These are phyloP conservation scores for Drosophila algonquin DNA, from an alignment of 2,888 invertebrate species.

Conservation along the genomic window DNA sequence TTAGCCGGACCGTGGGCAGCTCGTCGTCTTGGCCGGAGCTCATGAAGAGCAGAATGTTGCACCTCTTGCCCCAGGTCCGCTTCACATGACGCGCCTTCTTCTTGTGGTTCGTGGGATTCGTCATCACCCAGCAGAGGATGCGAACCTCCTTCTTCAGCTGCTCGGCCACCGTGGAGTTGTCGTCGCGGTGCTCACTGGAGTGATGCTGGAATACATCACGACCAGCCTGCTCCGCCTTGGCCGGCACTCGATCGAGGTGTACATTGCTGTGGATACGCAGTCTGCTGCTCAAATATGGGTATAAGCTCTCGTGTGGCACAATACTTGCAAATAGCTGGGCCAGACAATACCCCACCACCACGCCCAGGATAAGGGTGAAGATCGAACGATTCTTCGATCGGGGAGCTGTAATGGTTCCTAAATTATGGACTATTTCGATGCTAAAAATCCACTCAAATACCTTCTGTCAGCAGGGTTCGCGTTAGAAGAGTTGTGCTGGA, in stretches of 20 bases:
- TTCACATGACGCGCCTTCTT: slow-evolving; percentile 95
- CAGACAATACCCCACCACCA: slow-evolving; percentile 68
- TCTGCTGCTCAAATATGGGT: slow-evolving; percentile 23
- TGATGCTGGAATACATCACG: slow-evolving; percentile 25
- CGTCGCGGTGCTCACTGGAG: slow-evolving; percentile 72
- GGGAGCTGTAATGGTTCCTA: slow-evolving; percentile 18
- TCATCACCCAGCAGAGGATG: slow-evolving; percentile 98
- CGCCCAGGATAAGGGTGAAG: slow-evolving; percentile 61
- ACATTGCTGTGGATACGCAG: background rate
- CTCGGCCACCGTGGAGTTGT: slow-evolving; percentile 88
- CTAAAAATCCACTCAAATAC: background rate
- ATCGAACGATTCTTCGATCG: slow-evolving; percentile 41
- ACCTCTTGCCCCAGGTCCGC: slow-evolving; percentile 96
- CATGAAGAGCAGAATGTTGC: slow-evolving; percentile 93
- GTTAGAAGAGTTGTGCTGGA: slow-evolving; percentile 28
- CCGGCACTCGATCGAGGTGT: background rate
- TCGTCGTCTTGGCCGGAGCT: slow-evolving; percentile 88
- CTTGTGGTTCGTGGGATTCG: slow-evolving; percentile 93
- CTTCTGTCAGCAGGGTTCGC: slow-evolving; percentile 29
- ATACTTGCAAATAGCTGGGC: slow-evolving; percentile 48
- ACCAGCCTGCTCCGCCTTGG: background rate
- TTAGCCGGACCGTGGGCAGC: slow-evolving; percentile 91
- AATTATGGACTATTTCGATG: background rate
- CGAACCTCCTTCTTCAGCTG: slow-evolving; percentile 90
- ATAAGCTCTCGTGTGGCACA: slow-evolving; percentile 14